A percentile compares a stretch with the other conserved stretches of the same genome.
Conservation (phyloP, 2,888 invertebrate genomes). For the Danaus chrysippus region DNA sequence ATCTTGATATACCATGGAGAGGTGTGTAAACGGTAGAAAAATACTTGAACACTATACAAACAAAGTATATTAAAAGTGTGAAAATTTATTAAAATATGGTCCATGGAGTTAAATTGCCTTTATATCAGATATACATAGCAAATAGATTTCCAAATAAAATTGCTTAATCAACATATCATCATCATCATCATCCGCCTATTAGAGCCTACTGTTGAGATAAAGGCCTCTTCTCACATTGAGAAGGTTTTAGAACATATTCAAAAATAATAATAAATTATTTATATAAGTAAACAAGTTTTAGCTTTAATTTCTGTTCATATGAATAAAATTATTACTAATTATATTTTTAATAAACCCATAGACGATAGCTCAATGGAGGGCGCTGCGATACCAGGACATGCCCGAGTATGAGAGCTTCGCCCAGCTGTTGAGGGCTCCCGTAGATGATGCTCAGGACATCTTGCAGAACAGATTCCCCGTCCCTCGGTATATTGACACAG, state of each 20-base stretch:
- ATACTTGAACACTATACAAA: neutral
- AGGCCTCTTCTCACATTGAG: too few species aligned
- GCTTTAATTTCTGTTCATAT: too few species aligned
- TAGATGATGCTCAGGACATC: constrained; percentile 98
- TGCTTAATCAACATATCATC: too few species aligned
- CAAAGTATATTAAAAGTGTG: neutral
- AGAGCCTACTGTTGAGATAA: too few species aligned
- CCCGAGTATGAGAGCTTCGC: constrained; percentile 99
- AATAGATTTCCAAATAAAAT: too few species aligned
- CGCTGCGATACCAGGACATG: constrained; percentile 96
- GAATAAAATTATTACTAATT: neutral
- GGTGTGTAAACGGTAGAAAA: constrained; percentile 67
- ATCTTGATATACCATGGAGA: constrained; percentile 99
- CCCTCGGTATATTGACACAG: constrained; percentile 99
- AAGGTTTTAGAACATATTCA: too few species aligned
- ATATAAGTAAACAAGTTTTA: too few species aligned
- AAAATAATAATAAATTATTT: too few species aligned
- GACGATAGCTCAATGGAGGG: constrained; percentile 99
- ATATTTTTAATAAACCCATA: constrained; percentile 46
- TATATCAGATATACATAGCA: too few species aligned
- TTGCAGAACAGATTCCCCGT: constrained; percentile 97
- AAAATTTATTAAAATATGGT: neutral
- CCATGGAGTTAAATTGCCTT: too few species aligned
- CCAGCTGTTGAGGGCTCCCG: constrained; percentile 95
- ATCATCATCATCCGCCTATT: too few species aligned